These are phyloP conservation scores for Trididemnum nubilum DNA, from an alignment of 23 tunicate species.

Conservation along the genomic window DNA sequence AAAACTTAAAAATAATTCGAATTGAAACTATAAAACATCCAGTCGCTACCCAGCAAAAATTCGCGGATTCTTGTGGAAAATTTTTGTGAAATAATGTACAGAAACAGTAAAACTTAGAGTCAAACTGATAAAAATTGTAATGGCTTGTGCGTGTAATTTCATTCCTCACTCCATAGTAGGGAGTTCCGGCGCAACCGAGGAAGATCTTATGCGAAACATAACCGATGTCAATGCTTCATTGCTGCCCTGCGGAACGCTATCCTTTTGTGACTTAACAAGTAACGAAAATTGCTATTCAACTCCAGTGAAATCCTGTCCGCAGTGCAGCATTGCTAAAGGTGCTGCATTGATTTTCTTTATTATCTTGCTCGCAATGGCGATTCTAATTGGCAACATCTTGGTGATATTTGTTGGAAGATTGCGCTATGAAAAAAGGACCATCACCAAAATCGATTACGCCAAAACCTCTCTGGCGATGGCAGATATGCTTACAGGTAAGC, in stretches of 20 bases:
- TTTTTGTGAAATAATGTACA: too few relatives aligned
- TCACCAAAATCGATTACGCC: neutral
- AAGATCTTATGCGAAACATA: too few relatives aligned
- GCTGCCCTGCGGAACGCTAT: neutral
- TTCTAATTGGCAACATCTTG: slow-evolving; percentile 18
- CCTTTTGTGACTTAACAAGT: neutral
- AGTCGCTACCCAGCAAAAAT: too few relatives aligned
- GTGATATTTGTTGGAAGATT: slow-evolving; percentile 4
- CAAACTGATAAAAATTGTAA: too few relatives aligned
- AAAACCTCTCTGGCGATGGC: slow-evolving; percentile 28
- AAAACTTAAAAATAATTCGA: too few relatives aligned
- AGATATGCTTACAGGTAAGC: slow-evolving; percentile 31
- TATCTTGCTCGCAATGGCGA: neutral
- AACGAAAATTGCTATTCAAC: neutral
- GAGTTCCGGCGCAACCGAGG: too few relatives aligned
- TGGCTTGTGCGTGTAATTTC: too few relatives aligned
- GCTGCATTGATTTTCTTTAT: neutral
- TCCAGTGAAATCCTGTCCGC: neutral
- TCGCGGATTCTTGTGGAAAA: too few relatives aligned
- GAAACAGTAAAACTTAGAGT: too few relatives aligned
- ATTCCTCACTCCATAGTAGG: too few relatives aligned
- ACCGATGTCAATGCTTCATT: too few relatives aligned
- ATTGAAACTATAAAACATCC: too few relatives aligned
- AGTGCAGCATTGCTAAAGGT: neutral
- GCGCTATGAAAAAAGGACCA: neutral